Evolutionary conservation across 2,888 invertebrate species (phyloP), one percentile per base, ranked within the genome.

Genomic region (Troilus luridus): DNA sequence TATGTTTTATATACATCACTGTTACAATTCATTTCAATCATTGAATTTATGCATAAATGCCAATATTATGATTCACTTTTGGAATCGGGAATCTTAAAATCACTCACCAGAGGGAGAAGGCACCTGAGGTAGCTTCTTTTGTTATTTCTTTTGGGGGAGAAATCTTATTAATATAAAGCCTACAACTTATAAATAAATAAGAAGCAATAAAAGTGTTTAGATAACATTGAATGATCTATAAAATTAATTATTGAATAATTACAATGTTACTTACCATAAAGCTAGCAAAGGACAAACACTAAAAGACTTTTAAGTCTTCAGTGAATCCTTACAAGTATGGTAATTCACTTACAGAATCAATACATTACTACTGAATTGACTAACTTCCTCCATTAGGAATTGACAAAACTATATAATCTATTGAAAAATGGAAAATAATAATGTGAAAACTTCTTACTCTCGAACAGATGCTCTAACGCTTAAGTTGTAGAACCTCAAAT

Each of bases 341-440:
- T 85, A 85, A 85, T 85, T 85, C 85, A 85, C 85, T 85, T 85
- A 85, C 5, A 56, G 56, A 85, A 85, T 85, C 85, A 85, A 85
- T 85, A 85, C 56, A 85, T 21, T 11, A n/a, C 56, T 56, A 56
- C 12, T 56, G 10, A 85, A 85, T 85, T 56, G 12, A 81, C 9
- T 21, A 10, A 41, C n/a, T 24, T 64, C 24, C 64, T 64, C 24
- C n/a, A 11, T 64, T 64, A 11, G 64, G n/a, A 64, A 64, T 64
- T 64, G 9, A 64, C 24, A n/a, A 10, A 64, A 24, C 64, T 64
- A 64, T 64, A 64, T 64, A 64, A 62, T 62, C 19, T 21, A 10
- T 19, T 3, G 10, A 21, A 21, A 62, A 62, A 41, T 41, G 41
- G 41, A 41, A 41, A 41, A 41, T 41, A 41, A 41, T 41, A 41